phyloP scores from a whole-genome alignment of 2,888 invertebrate genomes.

The Laothoe populi region DNA sequence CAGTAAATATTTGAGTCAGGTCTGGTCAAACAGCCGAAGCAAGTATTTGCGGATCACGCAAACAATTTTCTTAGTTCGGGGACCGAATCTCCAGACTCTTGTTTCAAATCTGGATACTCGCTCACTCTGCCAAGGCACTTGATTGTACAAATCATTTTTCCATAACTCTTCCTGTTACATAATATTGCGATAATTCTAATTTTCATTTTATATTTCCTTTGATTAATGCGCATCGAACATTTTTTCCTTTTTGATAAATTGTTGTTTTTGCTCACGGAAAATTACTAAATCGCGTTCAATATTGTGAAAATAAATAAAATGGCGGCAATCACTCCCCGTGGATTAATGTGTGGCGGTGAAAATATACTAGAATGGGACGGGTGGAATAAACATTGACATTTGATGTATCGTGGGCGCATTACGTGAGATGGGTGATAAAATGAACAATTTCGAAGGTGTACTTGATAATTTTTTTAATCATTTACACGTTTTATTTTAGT shows the following conservation, averaged over 20 bases:
- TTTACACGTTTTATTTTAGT: background rate
- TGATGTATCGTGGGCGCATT: constrained; percentile 25
- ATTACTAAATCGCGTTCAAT: constrained; percentile 25
- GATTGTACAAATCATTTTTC: too few relatives aligned
- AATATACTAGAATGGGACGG: constrained; percentile 23
- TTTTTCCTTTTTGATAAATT: constrained; percentile 22
- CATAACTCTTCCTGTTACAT: too few relatives aligned
- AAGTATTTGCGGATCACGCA: too few relatives aligned
- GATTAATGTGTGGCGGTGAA: constrained; percentile 27
- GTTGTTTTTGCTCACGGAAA: constrained; percentile 17
- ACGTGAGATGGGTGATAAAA: constrained; percentile 22
- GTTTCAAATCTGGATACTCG: too few relatives aligned
- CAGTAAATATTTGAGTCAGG: too few relatives aligned
- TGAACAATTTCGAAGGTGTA: constrained; percentile 12
- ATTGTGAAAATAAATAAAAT: constrained; percentile 26
- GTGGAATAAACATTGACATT: constrained; percentile 23
- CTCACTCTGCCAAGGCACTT: too few relatives aligned
- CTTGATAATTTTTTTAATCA: background rate
- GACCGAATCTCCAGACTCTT: too few relatives aligned
- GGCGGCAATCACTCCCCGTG: constrained; percentile 19
- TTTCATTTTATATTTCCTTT: background rate
- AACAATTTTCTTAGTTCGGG: too few relatives aligned
- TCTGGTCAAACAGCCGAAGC: too few relatives aligned
- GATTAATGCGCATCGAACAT: background rate
- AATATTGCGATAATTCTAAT: too few relatives aligned